Evolutionary conservation across 1,140 invertebrate genomes (phyloP), one percentile per base, ranked within the genome.

Genomic region (Sinonovacula constricta): DNA sequence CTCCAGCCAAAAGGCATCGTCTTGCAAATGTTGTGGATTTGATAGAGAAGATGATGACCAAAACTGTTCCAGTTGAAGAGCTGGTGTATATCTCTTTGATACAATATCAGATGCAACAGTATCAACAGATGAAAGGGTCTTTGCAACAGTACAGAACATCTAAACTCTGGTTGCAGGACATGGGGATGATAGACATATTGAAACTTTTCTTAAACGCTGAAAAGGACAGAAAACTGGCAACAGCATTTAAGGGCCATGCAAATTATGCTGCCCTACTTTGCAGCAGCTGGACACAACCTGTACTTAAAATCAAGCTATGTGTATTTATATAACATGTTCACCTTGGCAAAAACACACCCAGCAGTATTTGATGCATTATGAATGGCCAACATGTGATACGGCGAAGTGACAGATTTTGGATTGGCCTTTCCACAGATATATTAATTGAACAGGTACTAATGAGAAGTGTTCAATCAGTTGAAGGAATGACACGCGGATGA

Each of bases 291-390:
- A 30, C 92, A 92, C 80, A 89, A 90, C 75, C 69, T 87, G 39
- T 92, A 91, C 83, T 90, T 91, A 4, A 92, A 92, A 88, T 90
- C 88, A 63, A 78, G 82, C 36, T 86, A 90, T 51, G 66, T 92
- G 31, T 92, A 92, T 83, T 57, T 92, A 7, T 91, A 91, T 88
- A 79, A 91, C 83, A 91, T 90, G 89, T 0, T 54, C 70, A 39
- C 85, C 72, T 79, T 90, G 60, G n/a, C 84, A 54, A 71, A 78
- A 14, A 30, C 10, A 34, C 31, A 75, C 33, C 51, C 45, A 63
- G 39, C 69, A 15, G 39, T 59, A n/a, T 56, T 81, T 59, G 7
- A 88, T 90, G 0, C 80, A 88, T 88, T 81, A 66, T 68, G 31
- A 14, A 28, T 72, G 51, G 4, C 60, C 69, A n/a, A n/a, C n/a